These are phyloP conservation scores for Nothoprocta perdicaria DNA, from an alignment of 2,113 vertebrate species.

Conservation along the genomic window DNA sequence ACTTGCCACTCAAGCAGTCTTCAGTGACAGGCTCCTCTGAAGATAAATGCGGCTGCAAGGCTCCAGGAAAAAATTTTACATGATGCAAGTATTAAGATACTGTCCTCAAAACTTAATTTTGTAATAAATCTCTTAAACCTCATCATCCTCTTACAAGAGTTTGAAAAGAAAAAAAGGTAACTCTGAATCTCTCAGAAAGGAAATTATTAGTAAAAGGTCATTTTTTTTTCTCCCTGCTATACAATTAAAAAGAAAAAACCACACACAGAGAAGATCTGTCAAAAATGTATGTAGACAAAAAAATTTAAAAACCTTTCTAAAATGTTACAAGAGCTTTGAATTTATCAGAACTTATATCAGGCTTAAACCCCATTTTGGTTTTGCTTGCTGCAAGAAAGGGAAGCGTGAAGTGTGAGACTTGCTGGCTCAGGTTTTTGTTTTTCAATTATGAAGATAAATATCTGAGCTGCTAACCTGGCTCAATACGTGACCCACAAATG, in stretches of 20 bases:
- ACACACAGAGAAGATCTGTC: background rate
- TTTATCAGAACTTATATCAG: background rate
- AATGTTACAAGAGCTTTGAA: background rate
- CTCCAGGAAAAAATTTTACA: conserved; percentile 12
- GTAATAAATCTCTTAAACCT: conserved; percentile 42
- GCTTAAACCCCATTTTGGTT: background rate
- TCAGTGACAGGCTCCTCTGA: conserved; percentile 3
- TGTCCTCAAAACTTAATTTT: background rate
- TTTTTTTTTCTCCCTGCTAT: background rate
- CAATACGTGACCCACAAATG: background rate
- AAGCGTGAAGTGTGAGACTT: background rate
- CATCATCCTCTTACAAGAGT: background rate
- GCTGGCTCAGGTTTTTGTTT: background rate
- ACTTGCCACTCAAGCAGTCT: conserved; percentile 56
- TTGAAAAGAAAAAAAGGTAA: background rate
- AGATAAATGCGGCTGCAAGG: conserved; percentile 30
- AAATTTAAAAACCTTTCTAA: background rate
- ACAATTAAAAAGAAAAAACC: background rate
- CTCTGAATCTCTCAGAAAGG: background rate
- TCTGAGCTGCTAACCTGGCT: background rate
- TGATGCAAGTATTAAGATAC: conserved; percentile 36
- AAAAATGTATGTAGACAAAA: background rate
- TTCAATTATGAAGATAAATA: background rate
- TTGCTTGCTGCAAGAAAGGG: background rate
- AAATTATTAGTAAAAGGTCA: background rate